Evolutionary conservation across 2,888 invertebrate genomes (phyloP).

Genomic region (Psylliodes chrysocephalus): DNA sequence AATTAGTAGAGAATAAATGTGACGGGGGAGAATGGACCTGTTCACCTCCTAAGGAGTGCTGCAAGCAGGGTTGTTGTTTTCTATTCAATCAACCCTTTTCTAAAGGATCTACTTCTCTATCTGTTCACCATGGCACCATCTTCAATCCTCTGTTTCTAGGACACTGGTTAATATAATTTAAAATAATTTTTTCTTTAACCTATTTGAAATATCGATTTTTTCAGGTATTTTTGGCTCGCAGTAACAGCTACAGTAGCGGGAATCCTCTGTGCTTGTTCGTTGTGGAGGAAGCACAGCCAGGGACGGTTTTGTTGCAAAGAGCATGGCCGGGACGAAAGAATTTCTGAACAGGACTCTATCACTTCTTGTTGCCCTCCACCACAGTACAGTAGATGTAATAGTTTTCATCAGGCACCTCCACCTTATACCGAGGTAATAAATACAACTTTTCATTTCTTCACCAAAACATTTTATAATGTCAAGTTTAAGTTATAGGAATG

Average conservation of each 20-base stretch:
- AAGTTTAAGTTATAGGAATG: no score
- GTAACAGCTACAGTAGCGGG: slow-evolving; percentile 77
- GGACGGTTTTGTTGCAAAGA: slow-evolving; percentile 58
- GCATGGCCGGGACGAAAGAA: slow-evolving; percentile 67
- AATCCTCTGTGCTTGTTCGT: slow-evolving; percentile 75
- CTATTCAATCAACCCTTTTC: slow-evolving; percentile 48
- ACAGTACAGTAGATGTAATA: slow-evolving; percentile 85
- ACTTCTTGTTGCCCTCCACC: slow-evolving; percentile 86
- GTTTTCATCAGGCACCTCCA: slow-evolving; percentile 84
- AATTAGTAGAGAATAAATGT: slow-evolving; percentile 70
- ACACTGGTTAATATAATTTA: slow-evolving; percentile 69
- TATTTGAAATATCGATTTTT: no score
- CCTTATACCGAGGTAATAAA: slow-evolving; percentile 81
- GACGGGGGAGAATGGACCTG: slow-evolving; percentile 74
- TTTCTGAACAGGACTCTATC: slow-evolving; percentile 80
- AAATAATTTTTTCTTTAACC: no score
- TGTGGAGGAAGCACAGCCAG: slow-evolving; percentile 70
- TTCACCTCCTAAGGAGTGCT: slow-evolving; percentile 80
- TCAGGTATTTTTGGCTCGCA: slow-evolving; percentile 66
- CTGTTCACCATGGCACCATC: slow-evolving; percentile 68
- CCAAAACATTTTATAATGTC: no score
- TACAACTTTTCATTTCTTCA: no score
- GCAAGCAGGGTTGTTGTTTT: slow-evolving; percentile 71
- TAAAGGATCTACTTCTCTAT: slow-evolving; percentile 45
- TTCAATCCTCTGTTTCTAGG: slow-evolving; percentile 75